These are phyloP conservation scores for Chlamydotis undulata DNA, from an alignment of 2,113 vertebrate species.

Conservation along the genomic window DNA sequence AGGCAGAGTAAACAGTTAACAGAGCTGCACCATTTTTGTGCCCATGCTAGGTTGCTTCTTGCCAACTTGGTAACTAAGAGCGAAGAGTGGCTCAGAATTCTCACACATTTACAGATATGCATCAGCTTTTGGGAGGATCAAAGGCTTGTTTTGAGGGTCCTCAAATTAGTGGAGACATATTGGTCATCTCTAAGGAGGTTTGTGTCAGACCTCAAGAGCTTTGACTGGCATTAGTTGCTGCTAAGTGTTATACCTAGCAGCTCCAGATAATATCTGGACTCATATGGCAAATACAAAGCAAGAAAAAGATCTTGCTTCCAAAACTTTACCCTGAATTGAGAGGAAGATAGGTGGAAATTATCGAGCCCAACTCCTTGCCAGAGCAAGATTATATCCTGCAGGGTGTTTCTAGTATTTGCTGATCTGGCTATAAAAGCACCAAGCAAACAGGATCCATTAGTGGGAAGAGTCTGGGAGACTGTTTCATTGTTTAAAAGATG, in stretches of 20 bases:
- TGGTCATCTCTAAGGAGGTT: not conserved
- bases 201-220: not conserved
- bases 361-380: slow-evolving; percentile 21
- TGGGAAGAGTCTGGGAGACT: slow-evolving; percentile 40
- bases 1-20: not conserved
- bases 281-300: not conserved
- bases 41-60: not conserved
- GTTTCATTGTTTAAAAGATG: slow-evolving; percentile 44
- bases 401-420: slow-evolving; percentile 42
- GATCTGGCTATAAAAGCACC: slow-evolving; percentile 44
- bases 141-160: not conserved
- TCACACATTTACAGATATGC: not conserved
- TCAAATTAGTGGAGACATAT: not conserved
- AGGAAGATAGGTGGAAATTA: slow-evolving; percentile 34
- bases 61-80: not conserved
- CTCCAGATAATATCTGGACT: not conserved
- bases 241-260: not conserved
- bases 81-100: not conserved
- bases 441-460: slow-evolving; percentile 32
- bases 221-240: not conserved
- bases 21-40: not conserved
- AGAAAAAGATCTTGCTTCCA: not conserved
- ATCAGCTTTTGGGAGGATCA: not conserved
- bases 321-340: not conserved
- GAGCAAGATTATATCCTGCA: slow-evolving; percentile 37